Evolutionary conservation across 2,113 vertebrate species (phyloP).

Genomic region (Pongo pygmaeus): DNA sequence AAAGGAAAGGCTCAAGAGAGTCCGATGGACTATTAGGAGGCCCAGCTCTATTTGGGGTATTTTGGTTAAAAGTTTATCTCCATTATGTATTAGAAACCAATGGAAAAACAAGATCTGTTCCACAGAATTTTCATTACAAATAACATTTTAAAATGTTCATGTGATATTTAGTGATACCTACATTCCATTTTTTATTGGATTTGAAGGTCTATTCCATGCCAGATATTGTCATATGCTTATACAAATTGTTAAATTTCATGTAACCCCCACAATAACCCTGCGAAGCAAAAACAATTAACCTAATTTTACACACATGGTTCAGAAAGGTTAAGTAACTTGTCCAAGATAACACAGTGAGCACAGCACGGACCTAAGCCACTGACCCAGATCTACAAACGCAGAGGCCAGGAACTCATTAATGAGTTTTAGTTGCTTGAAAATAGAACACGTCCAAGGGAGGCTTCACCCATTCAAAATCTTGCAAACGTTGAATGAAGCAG

Average conservation of each 20-base stretch:
- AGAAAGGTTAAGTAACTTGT: neutral
- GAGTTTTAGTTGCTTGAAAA: neutral
- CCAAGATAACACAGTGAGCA: neutral
- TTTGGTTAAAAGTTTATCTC: neutral
- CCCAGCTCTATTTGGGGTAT: neutral
- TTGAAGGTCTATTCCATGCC: neutral
- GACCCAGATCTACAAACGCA: neutral
- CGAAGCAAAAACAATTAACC: neutral
- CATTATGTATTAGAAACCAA: neutral
- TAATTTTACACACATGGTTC: neutral
- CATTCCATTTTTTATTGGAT: neutral
- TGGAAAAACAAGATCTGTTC: neutral
- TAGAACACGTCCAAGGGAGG: neutral
- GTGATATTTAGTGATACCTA: neutral
- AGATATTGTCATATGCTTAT: neutral
- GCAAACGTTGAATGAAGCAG: neutral
- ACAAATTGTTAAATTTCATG: neutral
- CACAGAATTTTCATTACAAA: neutral
- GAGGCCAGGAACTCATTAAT: neutral
- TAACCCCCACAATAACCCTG: neutral
- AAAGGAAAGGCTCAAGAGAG: neutral
- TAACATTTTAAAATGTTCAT: neutral
- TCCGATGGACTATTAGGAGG: neutral
- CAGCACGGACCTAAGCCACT: neutral
- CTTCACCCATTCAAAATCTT: neutral